These are phyloP conservation scores for Toxotes chatareus DNA, from an alignment of 2,113 vertebrate species.

Conservation along the genomic window DNA sequence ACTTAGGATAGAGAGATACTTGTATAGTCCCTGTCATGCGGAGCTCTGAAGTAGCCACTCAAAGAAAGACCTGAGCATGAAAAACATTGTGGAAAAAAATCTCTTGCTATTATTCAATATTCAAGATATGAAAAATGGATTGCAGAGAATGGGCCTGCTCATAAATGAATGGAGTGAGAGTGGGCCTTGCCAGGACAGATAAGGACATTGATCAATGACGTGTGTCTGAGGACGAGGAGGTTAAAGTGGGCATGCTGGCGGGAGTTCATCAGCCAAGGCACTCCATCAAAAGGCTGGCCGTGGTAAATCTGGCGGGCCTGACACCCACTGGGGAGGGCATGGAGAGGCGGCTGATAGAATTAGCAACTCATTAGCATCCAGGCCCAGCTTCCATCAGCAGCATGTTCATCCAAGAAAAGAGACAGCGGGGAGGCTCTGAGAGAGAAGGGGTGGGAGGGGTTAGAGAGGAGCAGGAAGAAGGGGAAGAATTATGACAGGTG, in stretches of 20 bases:
- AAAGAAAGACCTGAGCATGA: neutral
- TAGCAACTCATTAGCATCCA: conserved; percentile 80
- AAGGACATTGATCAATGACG: conserved; percentile 60
- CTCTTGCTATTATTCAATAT: conserved; percentile 12
- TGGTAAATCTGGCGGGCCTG: conserved; percentile 51
- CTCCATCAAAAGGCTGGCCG: conserved; percentile 67
- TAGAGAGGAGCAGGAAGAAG: neutral
- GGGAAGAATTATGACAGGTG: conserved; percentile 14
- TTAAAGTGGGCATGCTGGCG: conserved; percentile 59
- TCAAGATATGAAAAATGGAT: conserved; percentile 30
- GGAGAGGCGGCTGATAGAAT: conserved; percentile 71
- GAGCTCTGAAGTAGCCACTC: neutral
- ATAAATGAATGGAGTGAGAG: conserved; percentile 33
- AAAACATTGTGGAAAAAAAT: conserved; percentile 9
- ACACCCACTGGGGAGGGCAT: conserved; percentile 54
- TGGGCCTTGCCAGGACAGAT: conserved; percentile 40
- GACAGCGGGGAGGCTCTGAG: conserved; percentile 23
- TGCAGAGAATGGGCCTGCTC: conserved; percentile 16
- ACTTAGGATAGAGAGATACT: neutral
- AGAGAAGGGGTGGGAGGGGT: neutral
- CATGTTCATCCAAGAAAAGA: conserved; percentile 59
- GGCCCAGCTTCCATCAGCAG: conserved; percentile 59
- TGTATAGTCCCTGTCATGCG: neutral
- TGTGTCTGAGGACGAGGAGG: conserved; percentile 60
- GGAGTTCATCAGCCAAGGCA: conserved; percentile 64